phyloP scores from a whole-genome alignment of 1,140 invertebrate species.

The Macrobrachium nipponense region DNA sequence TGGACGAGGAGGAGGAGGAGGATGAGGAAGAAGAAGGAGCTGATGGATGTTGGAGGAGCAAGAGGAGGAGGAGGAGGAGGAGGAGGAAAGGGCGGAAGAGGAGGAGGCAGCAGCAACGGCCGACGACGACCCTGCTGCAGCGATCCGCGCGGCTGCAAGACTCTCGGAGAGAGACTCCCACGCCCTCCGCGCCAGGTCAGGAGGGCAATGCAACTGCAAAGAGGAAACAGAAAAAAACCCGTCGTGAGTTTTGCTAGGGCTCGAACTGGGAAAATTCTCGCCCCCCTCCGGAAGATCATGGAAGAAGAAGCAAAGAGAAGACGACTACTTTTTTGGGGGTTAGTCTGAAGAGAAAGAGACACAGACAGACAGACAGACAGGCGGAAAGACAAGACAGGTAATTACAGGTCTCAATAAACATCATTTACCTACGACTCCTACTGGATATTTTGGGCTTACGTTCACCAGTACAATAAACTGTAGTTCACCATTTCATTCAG shows the following conservation, averaged over 20 bases:
- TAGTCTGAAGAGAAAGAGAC: not conserved
- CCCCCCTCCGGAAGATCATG: not conserved
- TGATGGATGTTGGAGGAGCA: conserved; percentile 67
- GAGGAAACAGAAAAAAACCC: conserved; percentile 44
- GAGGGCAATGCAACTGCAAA: conserved; percentile 55
- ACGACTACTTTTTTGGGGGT: not conserved
- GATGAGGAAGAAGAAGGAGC: conserved; percentile 73
- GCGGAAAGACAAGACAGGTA: not conserved
- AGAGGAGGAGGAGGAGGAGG: conserved; percentile 12
- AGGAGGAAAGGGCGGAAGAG: not conserved
- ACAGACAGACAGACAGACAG: not conserved
- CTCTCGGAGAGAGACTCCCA: conserved; percentile 51
- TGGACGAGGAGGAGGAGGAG: conserved; percentile 72
- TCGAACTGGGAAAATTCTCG: conserved; percentile 17
- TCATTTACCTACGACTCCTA: too few relatives aligned
- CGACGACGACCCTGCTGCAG: conserved; percentile 2
- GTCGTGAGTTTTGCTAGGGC: conserved; percentile 41
- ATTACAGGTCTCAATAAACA: too few relatives aligned
- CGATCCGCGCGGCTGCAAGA: conserved; percentile 30
- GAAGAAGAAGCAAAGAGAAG: not conserved
- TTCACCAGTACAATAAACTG: too few relatives aligned
- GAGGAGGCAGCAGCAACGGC: not conserved
- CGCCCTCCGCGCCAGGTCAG: conserved; percentile 50
- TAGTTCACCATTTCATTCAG: too few relatives aligned
- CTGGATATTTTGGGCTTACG: too few relatives aligned